A percentile compares a stretch with the other conserved stretches of the same genome.
Evolutionary conservation across 2,888 invertebrate species (phyloP).

Genomic region (Lottia gigantea): DNA sequence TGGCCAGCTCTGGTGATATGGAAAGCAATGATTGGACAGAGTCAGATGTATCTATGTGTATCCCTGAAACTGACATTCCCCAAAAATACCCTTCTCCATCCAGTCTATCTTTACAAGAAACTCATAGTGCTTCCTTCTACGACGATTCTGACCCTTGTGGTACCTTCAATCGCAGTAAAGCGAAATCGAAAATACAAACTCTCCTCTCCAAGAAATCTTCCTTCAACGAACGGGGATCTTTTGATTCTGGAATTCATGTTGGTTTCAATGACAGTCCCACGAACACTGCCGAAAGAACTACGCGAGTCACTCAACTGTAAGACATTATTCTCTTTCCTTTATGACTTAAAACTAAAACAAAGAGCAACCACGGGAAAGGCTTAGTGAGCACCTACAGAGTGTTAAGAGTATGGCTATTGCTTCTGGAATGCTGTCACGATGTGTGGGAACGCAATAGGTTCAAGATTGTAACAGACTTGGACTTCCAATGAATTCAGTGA

Average conservation of each 20-base stretch:
- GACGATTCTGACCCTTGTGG: conserved; percentile 29
- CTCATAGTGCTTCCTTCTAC: conserved; percentile 21
- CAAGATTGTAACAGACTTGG: too few relatives aligned
- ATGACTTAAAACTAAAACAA: too few relatives aligned
- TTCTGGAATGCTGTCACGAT: too few relatives aligned
- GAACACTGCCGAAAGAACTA: too few relatives aligned
- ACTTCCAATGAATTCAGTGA: too few relatives aligned
- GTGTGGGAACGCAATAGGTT: too few relatives aligned
- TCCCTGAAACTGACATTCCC: conserved; percentile 39
- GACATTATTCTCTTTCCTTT: too few relatives aligned
- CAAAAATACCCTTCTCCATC: conserved; percentile 31
- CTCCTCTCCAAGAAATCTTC: conserved; percentile 23
- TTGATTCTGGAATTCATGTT: conserved; percentile 52
- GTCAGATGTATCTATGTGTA: conserved; percentile 55
- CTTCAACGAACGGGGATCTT: conserved; percentile 43
- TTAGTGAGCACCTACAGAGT: too few relatives aligned
- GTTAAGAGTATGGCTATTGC: too few relatives aligned
- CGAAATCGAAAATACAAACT: too few relatives aligned
- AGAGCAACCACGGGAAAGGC: too few relatives aligned
- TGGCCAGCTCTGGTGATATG: conserved; percentile 44
- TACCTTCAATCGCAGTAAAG: conserved; percentile 23
- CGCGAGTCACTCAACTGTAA: too few relatives aligned
- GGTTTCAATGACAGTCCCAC: conserved; percentile 8
- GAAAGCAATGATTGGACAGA: conserved; percentile 47
- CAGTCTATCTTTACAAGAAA: conserved; percentile 29